A percentile compares a stretch with the other conserved stretches of the same genome.
Conservation (phyloP, 53 echinoderm and acorn worm species). For the Stichopus horrens region DNA sequence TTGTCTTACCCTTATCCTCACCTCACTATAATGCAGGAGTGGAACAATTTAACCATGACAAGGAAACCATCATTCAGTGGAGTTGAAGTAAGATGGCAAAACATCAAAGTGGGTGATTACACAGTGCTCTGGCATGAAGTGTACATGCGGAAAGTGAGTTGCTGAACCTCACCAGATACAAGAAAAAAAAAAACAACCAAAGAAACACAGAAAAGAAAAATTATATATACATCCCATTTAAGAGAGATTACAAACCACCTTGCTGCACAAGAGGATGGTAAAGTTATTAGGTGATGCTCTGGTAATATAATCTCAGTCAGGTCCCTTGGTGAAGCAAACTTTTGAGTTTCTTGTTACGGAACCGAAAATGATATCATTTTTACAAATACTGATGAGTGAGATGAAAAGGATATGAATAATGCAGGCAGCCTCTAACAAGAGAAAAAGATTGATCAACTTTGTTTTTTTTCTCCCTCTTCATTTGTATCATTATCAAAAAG, state of each 20-base stretch:
- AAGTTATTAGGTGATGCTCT: conserved; percentile 5
- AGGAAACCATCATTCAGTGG: too few relatives aligned
- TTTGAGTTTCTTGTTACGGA: neutral
- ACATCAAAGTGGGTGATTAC: too few relatives aligned
- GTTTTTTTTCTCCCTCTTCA: neutral
- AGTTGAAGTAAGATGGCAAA: too few relatives aligned
- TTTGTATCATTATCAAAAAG: neutral
- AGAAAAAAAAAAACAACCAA: too few relatives aligned
- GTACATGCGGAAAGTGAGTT: too few relatives aligned
- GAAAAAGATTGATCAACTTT: neutral
- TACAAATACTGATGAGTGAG: conserved; percentile 19
- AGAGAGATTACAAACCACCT: neutral
- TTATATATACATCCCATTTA: neutral
- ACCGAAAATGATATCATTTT: conserved; percentile 4
- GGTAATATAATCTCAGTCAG: neutral
- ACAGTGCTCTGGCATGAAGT: too few relatives aligned
- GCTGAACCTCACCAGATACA: too few relatives aligned
- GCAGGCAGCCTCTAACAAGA: conserved; percentile 15
- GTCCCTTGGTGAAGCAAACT: neutral
- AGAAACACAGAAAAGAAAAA: too few relatives aligned
- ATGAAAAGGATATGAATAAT: conserved; percentile 41
- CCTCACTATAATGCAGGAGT: too few relatives aligned
- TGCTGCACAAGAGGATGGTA: neutral
- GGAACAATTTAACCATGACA: too few relatives aligned
- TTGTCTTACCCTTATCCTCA: too few relatives aligned